Percentiles rank a stretch among this genome's conserved stretches.
These are phyloP conservation scores for Cyrtodaria siliqua DNA, from an alignment of 2,888 invertebrate species.

Conservation along the genomic window DNA sequence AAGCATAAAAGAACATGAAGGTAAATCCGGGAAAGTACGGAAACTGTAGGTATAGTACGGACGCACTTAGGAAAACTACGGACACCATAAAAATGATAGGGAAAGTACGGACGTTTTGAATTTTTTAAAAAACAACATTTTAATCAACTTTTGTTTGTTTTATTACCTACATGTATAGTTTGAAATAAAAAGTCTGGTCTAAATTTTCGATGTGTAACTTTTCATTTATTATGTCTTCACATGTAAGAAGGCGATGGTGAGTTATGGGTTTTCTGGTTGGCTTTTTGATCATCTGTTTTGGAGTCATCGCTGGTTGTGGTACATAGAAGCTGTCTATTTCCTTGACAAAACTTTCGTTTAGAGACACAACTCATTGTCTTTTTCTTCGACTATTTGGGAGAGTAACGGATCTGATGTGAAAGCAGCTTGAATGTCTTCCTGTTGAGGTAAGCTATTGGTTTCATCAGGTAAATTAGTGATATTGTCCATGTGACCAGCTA, in stretches of 20 bases:
- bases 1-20: too few relatives aligned
- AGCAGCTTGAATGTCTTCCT: background rate
- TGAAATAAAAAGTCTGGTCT: too few relatives aligned
- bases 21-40: too few relatives aligned
- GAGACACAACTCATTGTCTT: conserved; percentile 14
- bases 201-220: too few relatives aligned
- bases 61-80: too few relatives aligned
- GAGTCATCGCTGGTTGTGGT: background rate
- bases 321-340: conserved; percentile 6
- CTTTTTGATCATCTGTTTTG: conserved; percentile 2
- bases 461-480: background rate
- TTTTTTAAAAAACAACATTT: too few relatives aligned
- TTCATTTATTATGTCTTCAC: conserved; percentile 7
- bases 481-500: background rate
- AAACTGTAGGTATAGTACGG: too few relatives aligned
- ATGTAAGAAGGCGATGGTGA: conserved; percentile 33
- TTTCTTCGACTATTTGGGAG: conserved; percentile 2
- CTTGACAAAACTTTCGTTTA: too few relatives aligned
- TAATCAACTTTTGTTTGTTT: too few relatives aligned
- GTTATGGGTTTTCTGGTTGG: conserved; percentile 8
- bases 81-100: too few relatives aligned
- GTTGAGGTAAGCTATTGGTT: background rate
- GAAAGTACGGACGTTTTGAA: too few relatives aligned
- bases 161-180: too few relatives aligned
- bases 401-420: background rate